A percentile compares a stretch with the other conserved stretches of the same genome.
Conservation (phyloP, 2,113 vertebrate genomes). For the Proterorhinus semilunaris region DNA sequence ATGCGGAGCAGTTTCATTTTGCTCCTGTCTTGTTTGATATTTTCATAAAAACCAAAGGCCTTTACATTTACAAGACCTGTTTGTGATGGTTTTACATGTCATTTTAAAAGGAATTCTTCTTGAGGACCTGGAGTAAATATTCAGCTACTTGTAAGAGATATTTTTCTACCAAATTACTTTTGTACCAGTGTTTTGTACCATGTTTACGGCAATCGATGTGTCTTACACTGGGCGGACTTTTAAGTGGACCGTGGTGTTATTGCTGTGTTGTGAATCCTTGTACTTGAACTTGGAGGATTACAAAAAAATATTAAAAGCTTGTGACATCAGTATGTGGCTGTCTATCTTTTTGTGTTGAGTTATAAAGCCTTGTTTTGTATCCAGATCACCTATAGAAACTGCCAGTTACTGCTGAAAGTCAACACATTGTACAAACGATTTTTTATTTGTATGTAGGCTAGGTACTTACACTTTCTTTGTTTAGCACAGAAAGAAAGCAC, state of each 20-base stretch:
- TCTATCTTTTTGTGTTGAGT: neutral
- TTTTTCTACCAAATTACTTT: slow-evolving; percentile 80
- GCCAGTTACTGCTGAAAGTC: neutral
- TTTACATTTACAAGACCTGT: slow-evolving; percentile 57
- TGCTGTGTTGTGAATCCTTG: slow-evolving; percentile 63
- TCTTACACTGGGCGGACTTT: slow-evolving; percentile 49
- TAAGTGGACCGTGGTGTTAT: slow-evolving; percentile 1
- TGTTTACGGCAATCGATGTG: slow-evolving; percentile 77
- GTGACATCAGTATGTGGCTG: slow-evolving; percentile 30
- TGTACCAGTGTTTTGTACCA: slow-evolving; percentile 68
- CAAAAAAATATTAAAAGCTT: slow-evolving; percentile 40
- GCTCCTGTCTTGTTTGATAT: slow-evolving; percentile 52
- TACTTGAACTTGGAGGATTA: slow-evolving; percentile 66
- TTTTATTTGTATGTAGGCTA: neutral
- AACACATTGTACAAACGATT: neutral
- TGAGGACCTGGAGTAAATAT: slow-evolving; percentile 65
- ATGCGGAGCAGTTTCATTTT: slow-evolving; percentile 36
- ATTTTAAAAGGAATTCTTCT: slow-evolving; percentile 68
- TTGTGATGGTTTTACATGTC: slow-evolving; percentile 63
- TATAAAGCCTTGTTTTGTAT: neutral
- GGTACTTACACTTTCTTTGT: slow-evolving; percentile 20
- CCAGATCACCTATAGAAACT: neutral
- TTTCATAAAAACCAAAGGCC: slow-evolving; percentile 74
- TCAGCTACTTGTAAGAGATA: slow-evolving; percentile 67
- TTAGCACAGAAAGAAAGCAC: slow-evolving; percentile 22